Percentiles rank a stretch among this genome's conserved stretches.
Evolutionary conservation across 2,888 invertebrate genomes (phyloP).

Genomic region (Margaritifera margaritifera): DNA sequence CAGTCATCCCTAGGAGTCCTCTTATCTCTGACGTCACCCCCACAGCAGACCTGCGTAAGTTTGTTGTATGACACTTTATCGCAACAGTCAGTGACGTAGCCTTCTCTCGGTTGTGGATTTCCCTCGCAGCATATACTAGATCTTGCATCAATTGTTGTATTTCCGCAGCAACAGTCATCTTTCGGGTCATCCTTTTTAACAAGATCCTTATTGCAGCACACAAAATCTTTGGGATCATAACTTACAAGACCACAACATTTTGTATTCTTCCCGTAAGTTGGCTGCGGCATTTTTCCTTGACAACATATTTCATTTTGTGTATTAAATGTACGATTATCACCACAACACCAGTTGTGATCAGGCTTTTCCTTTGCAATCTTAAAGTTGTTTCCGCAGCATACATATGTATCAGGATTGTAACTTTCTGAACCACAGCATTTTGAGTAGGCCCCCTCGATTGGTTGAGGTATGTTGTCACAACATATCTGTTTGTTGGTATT

Average conservation of each 20-base stretch:
- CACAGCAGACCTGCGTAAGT: constrained; percentile 27
- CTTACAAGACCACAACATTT: constrained; percentile 23
- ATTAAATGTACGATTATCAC: constrained; percentile 25
- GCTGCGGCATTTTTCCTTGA: constrained; percentile 30
- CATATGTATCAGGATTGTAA: constrained; percentile 4
- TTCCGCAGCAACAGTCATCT: constrained; percentile 14
- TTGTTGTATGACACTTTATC: constrained; percentile 21
- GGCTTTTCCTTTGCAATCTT: constrained; percentile 13
- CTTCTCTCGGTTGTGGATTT: not conserved
- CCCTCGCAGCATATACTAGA: constrained; percentile 9
- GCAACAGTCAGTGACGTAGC: constrained; percentile 21
- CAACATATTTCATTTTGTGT: constrained; percentile 26
- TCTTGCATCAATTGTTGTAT: constrained; percentile 2
- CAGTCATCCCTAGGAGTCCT: constrained; percentile 20
- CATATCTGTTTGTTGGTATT: constrained; percentile 12
- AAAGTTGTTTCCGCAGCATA: no score
- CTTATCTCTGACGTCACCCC: constrained; percentile 21
- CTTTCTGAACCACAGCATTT: constrained; percentile 18
- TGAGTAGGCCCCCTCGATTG: constrained; percentile 6
- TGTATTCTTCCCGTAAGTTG: constrained; percentile 21
- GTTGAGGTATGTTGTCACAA: constrained; percentile 10
- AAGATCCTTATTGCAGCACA: constrained; percentile 12
- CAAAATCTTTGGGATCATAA: constrained; percentile 16
- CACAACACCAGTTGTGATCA: constrained; percentile 30
- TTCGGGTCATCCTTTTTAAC: constrained; percentile 4